Percentiles rank a stretch among this genome's conserved stretches.
These are phyloP conservation scores for Lobophora halterata DNA, from an alignment of 2,888 invertebrate genomes.

Conservation along the genomic window DNA sequence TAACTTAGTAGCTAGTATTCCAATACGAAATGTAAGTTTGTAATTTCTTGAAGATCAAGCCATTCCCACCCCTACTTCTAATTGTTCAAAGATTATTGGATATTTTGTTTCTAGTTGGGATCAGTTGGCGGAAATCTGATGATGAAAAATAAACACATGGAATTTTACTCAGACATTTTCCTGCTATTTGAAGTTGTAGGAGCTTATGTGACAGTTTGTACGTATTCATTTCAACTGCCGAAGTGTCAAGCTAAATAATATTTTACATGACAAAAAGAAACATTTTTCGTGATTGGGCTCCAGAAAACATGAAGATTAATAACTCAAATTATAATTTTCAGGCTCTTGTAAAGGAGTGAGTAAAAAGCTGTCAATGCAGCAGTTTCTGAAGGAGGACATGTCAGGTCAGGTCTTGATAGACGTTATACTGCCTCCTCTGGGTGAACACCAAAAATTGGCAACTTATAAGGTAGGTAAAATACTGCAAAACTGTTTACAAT, in stretches of 20 bases:
- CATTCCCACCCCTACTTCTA: no score
- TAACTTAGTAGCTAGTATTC: slow-evolving; percentile 83
- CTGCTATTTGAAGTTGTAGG: slow-evolving; percentile 61
- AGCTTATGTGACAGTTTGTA: slow-evolving; percentile 46
- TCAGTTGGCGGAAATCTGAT: slow-evolving; percentile 86
- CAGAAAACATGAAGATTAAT: no score
- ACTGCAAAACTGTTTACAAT: no score
- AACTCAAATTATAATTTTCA: slow-evolving; percentile 49
- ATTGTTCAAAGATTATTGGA: not conserved
- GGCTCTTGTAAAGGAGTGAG: slow-evolving; percentile 32
- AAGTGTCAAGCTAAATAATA: no score
- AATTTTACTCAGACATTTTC: slow-evolving; percentile 86
- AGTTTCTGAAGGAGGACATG: slow-evolving; percentile 54
- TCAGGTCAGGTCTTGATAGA: slow-evolving; percentile 39
- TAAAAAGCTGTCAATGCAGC: slow-evolving; percentile 47
- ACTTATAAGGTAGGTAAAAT: slow-evolving; percentile 78
- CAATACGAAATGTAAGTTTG: slow-evolving; percentile 81
- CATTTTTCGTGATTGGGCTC: no score
- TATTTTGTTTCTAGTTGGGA: slow-evolving; percentile 49
- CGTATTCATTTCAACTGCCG: slow-evolving; percentile 19
- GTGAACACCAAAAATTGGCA: slow-evolving; percentile 66
- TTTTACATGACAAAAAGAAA: no score
- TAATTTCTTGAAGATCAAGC: not conserved
- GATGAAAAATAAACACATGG: slow-evolving; percentile 82
- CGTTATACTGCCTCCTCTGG: slow-evolving; percentile 61